Percentiles rank a stretch among this genome's conserved stretches.
Conservation (phyloP, 1,140 invertebrate genomes). For the Trinorchestia longiramus region DNA sequence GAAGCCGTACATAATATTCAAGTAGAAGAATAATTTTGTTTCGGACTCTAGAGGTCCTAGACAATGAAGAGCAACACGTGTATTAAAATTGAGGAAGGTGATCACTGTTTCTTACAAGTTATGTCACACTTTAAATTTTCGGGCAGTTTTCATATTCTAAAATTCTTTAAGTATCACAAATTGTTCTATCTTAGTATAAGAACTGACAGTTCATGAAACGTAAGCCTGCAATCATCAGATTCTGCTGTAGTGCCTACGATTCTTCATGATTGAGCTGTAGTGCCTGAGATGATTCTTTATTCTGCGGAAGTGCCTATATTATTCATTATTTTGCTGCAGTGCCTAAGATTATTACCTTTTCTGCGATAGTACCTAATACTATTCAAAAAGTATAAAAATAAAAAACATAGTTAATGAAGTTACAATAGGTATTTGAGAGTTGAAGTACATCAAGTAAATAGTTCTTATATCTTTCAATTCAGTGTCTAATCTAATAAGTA, state of each 20-base stretch:
- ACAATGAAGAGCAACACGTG: not conserved
- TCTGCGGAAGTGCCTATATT: too few species aligned
- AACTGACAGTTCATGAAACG: not conserved
- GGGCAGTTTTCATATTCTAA: not conserved
- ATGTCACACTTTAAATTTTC: not conserved
- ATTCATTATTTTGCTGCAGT: not conserved
- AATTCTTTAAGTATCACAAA: not conserved
- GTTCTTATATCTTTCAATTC: not conserved
- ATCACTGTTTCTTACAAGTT: not conserved
- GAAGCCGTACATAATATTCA: not conserved
- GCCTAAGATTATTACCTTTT: not conserved
- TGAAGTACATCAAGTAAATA: not conserved
- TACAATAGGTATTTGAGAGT: not conserved
- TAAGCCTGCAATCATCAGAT: too few species aligned
- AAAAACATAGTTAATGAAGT: not conserved
- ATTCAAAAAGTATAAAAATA: not conserved
- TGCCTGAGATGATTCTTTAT: too few species aligned
- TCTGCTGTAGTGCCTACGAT: too few species aligned
- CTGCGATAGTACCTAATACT: not conserved
- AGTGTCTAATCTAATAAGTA: too few species aligned
- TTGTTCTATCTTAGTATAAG: too few species aligned
- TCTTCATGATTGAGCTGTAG: too few species aligned
- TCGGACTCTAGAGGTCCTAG: too few species aligned
- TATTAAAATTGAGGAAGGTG: not conserved
- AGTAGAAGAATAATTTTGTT: not conserved